These are phyloP conservation scores for Lindbergichthys nudifrons DNA, from an alignment of 2,797 vertebrate genomes.

Conservation along the genomic window DNA sequence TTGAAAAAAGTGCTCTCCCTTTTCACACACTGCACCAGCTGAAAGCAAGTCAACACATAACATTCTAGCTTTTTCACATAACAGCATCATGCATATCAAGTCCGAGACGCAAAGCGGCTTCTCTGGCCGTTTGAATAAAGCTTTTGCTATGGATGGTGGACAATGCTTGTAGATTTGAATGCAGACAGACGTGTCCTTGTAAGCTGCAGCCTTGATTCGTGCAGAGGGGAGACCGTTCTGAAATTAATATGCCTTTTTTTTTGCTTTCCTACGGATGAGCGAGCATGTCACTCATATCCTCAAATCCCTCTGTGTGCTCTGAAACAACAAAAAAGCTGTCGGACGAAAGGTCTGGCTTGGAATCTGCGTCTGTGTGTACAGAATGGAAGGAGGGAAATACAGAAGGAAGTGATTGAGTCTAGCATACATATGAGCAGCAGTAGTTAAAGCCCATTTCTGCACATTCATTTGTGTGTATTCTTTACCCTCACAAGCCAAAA, in stretches of 20 bases:
- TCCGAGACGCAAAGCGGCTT: constrained; percentile 64
- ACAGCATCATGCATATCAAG: constrained; percentile 3
- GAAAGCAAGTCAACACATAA: constrained; percentile 43
- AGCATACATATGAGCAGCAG: constrained; percentile 11
- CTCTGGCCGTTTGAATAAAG: constrained; percentile 55
- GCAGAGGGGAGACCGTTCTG: constrained; percentile 1
- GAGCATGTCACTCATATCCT: constrained; percentile 53
- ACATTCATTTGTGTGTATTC: constrained; percentile 24
- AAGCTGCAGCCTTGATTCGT: constrained; percentile 37
- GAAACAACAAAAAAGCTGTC: constrained; percentile 21
- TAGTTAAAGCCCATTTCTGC: constrained; percentile 32
- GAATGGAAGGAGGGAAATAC: constrained; percentile 32
- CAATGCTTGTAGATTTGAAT: constrained; percentile 61
- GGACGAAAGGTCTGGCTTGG: constrained; percentile 27
- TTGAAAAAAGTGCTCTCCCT: background rate
- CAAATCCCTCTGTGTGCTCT: constrained; percentile 46
- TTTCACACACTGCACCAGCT: constrained; percentile 9
- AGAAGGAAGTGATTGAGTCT: constrained; percentile 19
- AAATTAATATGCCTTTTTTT: constrained; percentile 61
- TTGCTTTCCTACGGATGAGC: constrained; percentile 60
- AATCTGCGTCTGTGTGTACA: constrained; percentile 32
- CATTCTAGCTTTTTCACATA: constrained; percentile 56
- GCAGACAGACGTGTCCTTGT: constrained; percentile 52
- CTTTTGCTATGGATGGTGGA: constrained; percentile 37
- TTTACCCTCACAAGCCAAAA: constrained; percentile 22